Evolutionary conservation across 1,140 invertebrate species (phyloP).

Genomic region (Plodia interpunctella): DNA sequence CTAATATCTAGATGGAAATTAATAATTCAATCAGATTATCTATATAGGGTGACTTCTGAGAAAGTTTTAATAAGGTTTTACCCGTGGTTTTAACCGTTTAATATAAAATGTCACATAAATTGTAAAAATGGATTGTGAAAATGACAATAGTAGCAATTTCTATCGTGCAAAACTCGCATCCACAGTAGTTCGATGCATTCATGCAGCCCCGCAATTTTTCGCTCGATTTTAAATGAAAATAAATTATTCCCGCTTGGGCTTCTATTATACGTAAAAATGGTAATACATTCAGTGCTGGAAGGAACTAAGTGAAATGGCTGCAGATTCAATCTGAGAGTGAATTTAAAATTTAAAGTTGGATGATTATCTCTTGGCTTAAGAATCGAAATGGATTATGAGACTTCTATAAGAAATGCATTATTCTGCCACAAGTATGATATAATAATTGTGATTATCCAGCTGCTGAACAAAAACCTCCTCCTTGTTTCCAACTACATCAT

Average conservation of each 20-base stretch:
- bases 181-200: background rate
- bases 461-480: too few species aligned
- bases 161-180: background rate
- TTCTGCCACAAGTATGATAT: too few species aligned
- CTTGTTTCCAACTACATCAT: too few species aligned
- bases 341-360: conserved; percentile 23
- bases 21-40: too few species aligned
- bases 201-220: background rate
- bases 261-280: conserved; percentile 23
- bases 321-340: conserved; percentile 19
- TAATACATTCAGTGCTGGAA: conserved; percentile 20
- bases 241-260: conserved; percentile 16
- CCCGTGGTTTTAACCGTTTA: too few species aligned
- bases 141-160: background rate
- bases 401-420: too few species aligned
- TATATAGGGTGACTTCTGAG: too few species aligned
- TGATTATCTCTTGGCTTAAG: conserved; percentile 15
- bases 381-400: background rate
- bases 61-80: too few species aligned
- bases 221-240: conserved; percentile 16
- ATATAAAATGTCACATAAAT: too few species aligned
- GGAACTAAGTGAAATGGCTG: conserved; percentile 19
- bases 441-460: too few species aligned
- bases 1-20: too few species aligned
- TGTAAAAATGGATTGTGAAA: background rate